Conservation (phyloP, 2,113 vertebrate genomes). For the Melanostigma gelatinosum region DNA sequence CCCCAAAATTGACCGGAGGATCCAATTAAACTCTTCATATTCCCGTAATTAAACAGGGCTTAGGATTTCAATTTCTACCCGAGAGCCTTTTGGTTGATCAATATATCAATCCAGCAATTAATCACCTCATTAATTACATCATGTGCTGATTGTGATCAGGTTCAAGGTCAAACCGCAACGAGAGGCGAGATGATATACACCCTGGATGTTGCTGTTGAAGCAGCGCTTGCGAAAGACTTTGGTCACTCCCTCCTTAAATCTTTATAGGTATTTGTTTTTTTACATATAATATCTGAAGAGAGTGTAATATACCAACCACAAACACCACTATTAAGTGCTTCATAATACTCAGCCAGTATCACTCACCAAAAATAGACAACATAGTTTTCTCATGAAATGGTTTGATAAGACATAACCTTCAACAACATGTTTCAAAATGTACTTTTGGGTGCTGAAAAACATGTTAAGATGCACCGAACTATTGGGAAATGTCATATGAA, state of each 20-base stretch:
- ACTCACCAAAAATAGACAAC: background rate
- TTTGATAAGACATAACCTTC: slow-evolving; percentile 6
- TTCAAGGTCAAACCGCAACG: slow-evolving; percentile 49
- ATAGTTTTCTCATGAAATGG: background rate
- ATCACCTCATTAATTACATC: slow-evolving; percentile 77
- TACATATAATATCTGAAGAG: background rate
- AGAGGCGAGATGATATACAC: background rate
- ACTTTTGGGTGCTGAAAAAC: background rate
- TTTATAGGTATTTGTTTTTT: background rate
- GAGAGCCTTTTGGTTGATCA: slow-evolving; percentile 65
- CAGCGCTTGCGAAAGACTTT: background rate
- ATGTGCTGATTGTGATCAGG: slow-evolving; percentile 57
- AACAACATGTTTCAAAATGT: background rate
- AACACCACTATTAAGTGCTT: background rate
- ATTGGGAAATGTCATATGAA: background rate
- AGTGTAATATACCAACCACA: background rate
- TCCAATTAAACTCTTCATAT: slow-evolving; percentile 52
- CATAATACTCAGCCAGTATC: background rate
- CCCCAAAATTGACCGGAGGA: background rate
- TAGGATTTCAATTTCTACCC: slow-evolving; percentile 35
- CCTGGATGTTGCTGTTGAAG: background rate
- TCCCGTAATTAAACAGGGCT: slow-evolving; percentile 53
- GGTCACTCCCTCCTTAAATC: background rate
- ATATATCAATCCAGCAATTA: slow-evolving; percentile 77
- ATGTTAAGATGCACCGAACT: background rate